Evolutionary conservation across 2,113 vertebrate species (phyloP), one percentile per base, ranked within the genome.

Genomic region (Varanus komodoensis): DNA sequence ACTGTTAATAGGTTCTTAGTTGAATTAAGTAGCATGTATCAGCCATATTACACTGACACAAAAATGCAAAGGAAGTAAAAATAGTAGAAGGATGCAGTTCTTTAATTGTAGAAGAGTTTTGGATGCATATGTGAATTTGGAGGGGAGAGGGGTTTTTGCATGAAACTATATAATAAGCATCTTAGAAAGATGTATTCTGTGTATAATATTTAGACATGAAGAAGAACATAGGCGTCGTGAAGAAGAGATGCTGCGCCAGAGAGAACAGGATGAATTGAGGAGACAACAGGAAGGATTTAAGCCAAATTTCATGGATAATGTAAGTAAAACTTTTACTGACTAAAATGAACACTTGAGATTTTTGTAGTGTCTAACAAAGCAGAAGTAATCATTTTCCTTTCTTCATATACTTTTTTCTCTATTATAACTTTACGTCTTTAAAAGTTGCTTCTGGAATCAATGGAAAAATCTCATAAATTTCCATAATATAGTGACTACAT

Each of bases 161-260:
- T 82, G 48, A 52, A 83, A 83, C 64, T 15, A 29, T 50, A 25
- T 68, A 29, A 19, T 78, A 85, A 50, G 15, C 52, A n/a, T n/a
- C 69, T 75, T 83, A 83, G 4, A 19, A 89, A 89, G 2, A 44
- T 75, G 29, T 83, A 50, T 89, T 89, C 19, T 89, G 71, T 85
- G 38, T 27, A 67, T 79, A 61, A 80, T 11, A 1, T 79, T 25
- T 80, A 90, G 89, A 44, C 99, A 99, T 54, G 99, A 99, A 95
- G 99, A 99, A 92, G 99, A 99, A 50, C 97, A 99, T 84, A 97
- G 99, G 57, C 97, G 99, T 52, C 97, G 98, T 89, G 99, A 99
- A 93, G 99, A 99, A 91, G 99, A 99, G 91, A 98, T 99, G 97
- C 97, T 99, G 1, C 98, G 98, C 34, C 99, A 99, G 94, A 97